Conservation (phyloP, 2,113 vertebrate species). For the Macrotis lagotis region DNA sequence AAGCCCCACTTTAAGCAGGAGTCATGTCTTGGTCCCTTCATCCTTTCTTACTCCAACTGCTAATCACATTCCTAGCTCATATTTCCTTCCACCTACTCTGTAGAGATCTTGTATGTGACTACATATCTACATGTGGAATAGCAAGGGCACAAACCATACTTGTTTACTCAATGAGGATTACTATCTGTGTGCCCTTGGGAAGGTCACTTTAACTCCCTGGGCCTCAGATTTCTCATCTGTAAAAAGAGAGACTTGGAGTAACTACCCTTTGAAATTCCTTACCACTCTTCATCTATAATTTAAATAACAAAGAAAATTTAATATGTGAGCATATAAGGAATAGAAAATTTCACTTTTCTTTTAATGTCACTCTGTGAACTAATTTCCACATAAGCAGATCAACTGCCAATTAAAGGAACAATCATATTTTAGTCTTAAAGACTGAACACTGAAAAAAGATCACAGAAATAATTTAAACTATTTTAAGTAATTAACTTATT, state of each 20-base stretch:
- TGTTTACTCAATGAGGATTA: neutral
- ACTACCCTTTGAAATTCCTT: neutral
- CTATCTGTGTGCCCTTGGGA: neutral
- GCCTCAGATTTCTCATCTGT: neutral
- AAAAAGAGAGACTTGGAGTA: neutral
- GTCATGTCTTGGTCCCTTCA: neutral
- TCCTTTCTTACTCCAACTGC: neutral
- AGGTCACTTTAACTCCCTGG: neutral
- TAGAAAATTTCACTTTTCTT: constrained; percentile 23
- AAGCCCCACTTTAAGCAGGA: neutral
- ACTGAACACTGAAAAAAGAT: neutral
- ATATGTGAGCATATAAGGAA: neutral
- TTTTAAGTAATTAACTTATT: constrained; percentile 6
- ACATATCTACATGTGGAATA: too few relatives aligned
- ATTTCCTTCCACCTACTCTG: neutral
- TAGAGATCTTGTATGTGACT: neutral
- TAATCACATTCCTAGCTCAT: neutral
- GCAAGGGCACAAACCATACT: neutral
- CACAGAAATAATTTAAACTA: constrained; percentile 30
- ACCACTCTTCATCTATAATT: neutral
- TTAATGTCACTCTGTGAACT: neutral
- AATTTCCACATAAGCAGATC: neutral
- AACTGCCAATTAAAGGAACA: neutral
- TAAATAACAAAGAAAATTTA: neutral
- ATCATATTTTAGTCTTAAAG: neutral